phyloP scores from a whole-genome alignment of 2,113 vertebrate species.

The Cyphomyrus discorhynchus region DNA sequence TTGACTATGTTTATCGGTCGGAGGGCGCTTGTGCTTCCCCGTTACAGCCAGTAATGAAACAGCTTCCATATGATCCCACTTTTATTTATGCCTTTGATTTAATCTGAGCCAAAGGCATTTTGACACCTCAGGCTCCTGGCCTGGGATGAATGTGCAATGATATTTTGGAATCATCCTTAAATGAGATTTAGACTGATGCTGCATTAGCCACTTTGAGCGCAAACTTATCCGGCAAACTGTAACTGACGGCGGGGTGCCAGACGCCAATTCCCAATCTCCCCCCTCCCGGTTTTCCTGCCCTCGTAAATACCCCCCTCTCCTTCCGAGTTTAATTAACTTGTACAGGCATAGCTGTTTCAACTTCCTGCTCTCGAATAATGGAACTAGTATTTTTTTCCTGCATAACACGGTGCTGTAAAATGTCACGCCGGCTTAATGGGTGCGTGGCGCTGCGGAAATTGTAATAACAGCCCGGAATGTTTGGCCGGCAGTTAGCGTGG shows the following conservation, averaged over 20 bases:
- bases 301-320: slow-evolving; percentile 22
- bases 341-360: slow-evolving; percentile 16
- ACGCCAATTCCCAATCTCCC: background rate
- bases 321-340: slow-evolving; percentile 23
- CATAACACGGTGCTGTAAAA: slow-evolving; percentile 20
- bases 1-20: slow-evolving; percentile 20
- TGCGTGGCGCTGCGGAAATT: slow-evolving; percentile 14
- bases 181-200: slow-evolving; percentile 18
- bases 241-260: slow-evolving; percentile 13
- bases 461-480: slow-evolving; percentile 15
- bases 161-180: slow-evolving; percentile 22
- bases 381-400: slow-evolving; percentile 20
- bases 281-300: background rate
- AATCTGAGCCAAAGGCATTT: slow-evolving; percentile 13
- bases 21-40: background rate
- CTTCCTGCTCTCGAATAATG: slow-evolving; percentile 22
- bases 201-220: slow-evolving; percentile 20
- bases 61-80: slow-evolving; percentile 28
- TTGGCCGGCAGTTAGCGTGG: slow-evolving; percentile 6
- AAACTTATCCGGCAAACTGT: slow-evolving; percentile 13
- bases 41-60: slow-evolving; percentile 26
- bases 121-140: background rate
- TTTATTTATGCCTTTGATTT: slow-evolving; percentile 25
- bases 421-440: slow-evolving; percentile 23
- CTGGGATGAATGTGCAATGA: slow-evolving; percentile 9